Percentiles rank a stretch among this genome's conserved stretches.
These are phyloP conservation scores for Pyrrhosoma nymphula DNA, from an alignment of 2,888 invertebrate genomes.

Conservation along the genomic window DNA sequence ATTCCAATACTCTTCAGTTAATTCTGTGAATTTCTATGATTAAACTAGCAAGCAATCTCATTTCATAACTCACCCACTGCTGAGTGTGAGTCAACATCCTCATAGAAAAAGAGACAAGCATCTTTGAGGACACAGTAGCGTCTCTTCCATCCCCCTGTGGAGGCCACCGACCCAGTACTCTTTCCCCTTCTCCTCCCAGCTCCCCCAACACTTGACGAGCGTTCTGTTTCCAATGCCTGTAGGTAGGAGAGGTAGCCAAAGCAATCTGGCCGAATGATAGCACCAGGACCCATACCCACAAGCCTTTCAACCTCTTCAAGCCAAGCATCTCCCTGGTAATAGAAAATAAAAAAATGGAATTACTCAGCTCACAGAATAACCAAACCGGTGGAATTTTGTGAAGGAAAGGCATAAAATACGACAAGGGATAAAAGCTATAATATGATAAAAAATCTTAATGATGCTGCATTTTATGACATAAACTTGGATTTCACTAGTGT, in stretches of 20 bases:
- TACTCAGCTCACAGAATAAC: neutral
- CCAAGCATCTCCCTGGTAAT: constrained; percentile 82
- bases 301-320: constrained; percentile 88
- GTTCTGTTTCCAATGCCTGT: constrained; percentile 43
- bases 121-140: constrained; percentile 97
- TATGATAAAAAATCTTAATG: no score
- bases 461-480: no score
- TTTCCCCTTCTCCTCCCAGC: constrained; percentile 88
- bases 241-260: constrained; percentile 95
- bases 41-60: neutral
- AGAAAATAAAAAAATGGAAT: constrained; percentile 57
- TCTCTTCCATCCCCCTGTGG: constrained; percentile 94
- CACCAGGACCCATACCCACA: constrained; percentile 89
- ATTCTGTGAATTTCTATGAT: neutral
- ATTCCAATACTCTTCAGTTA: no score
- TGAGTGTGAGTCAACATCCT: constrained; percentile 90
- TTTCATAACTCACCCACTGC: constrained; percentile 86
- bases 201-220: constrained; percentile 73
- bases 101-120: constrained; percentile 96
- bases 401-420: no score
- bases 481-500: no score
- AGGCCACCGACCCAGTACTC: constrained; percentile 81
- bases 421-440: no score
- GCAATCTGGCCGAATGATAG: constrained; percentile 92
- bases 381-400: no score